phyloP scores from a whole-genome alignment of 2,888 invertebrate species.

The Mythimna pallens region DNA sequence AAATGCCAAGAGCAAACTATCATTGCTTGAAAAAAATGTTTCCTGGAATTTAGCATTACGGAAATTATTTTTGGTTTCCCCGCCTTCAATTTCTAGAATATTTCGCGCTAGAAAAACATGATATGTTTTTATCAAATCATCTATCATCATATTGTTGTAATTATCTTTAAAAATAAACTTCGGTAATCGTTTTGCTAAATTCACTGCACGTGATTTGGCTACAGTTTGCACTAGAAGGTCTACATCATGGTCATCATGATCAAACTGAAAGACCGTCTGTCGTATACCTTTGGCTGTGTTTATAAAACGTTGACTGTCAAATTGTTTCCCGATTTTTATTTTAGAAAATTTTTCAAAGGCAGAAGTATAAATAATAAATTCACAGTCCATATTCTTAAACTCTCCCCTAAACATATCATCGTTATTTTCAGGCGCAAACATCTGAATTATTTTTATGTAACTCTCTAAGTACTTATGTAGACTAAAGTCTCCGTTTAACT shows the following conservation, averaged over 20 bases:
- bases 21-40: conserved; percentile 37
- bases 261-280: conserved; percentile 43
- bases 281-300: conserved; percentile 22
- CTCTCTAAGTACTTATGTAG: conserved; percentile 59
- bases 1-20: conserved; percentile 34
- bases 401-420: conserved; percentile 47
- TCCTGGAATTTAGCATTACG: conserved; percentile 33
- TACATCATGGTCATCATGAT: conserved; percentile 49
- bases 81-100: conserved; percentile 19
- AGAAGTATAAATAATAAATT: conserved; percentile 59
- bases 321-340: conserved; percentile 15
- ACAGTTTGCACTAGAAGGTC: conserved; percentile 37
- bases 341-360: conserved; percentile 43
- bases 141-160: conserved; percentile 48
- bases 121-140: conserved; percentile 53
- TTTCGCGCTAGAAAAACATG: conserved; percentile 49
- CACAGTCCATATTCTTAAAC: conserved; percentile 46
- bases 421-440: conserved; percentile 28
- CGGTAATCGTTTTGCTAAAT: conserved; percentile 47
- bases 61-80: conserved; percentile 7
- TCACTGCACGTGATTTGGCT: conserved; percentile 42
- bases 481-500: conserved; percentile 46
- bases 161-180: conserved; percentile 50
- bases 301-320: conserved; percentile 34
- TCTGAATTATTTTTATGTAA: conserved; percentile 48